phyloP scores from a whole-genome alignment of 2,888 invertebrate genomes.

The Brachyptera putata region DNA sequence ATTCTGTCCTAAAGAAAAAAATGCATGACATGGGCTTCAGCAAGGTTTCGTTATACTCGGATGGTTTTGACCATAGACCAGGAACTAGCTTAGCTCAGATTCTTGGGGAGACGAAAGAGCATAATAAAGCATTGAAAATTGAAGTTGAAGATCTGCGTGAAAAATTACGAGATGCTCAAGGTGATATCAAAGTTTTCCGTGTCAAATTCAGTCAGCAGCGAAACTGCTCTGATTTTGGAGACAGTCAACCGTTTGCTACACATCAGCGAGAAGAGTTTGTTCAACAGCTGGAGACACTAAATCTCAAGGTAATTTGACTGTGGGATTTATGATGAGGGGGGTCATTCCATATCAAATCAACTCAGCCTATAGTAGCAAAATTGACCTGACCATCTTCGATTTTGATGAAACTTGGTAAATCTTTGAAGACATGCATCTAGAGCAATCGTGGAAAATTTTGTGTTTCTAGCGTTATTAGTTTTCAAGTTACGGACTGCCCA shows the following conservation, averaged over 20 bases:
- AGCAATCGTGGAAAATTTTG: too few species aligned
- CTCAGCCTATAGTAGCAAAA: too few species aligned
- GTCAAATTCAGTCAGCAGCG: slow-evolving; percentile 37
- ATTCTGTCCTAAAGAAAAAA: slow-evolving; percentile 48
- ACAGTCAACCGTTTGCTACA: slow-evolving; percentile 46
- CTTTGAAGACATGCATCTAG: too few species aligned
- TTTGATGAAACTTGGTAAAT: too few species aligned
- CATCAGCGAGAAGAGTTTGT: slow-evolving; percentile 65
- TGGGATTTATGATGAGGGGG: slow-evolving; percentile 2
- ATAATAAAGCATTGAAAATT: slow-evolving; percentile 52
- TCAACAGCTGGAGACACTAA: slow-evolving; percentile 59
- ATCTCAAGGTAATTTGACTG: slow-evolving; percentile 53
- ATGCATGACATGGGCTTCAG: slow-evolving; percentile 33
- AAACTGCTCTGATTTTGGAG: slow-evolving; percentile 17
- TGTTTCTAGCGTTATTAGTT: too few species aligned
- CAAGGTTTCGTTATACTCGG: slow-evolving; percentile 29
- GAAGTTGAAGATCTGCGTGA: slow-evolving; percentile 67
- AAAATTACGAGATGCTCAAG: slow-evolving; percentile 64
- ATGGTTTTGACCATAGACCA: slow-evolving; percentile 26
- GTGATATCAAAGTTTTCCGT: slow-evolving; percentile 58
- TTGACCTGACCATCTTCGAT: too few species aligned
- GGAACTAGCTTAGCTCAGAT: slow-evolving; percentile 30
- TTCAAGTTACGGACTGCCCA: too few species aligned
- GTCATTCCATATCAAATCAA: too few species aligned
- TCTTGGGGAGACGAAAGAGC: slow-evolving; percentile 47